Conservation (phyloP, 2,888 invertebrate species). For the Asteroscopus sphinx region DNA sequence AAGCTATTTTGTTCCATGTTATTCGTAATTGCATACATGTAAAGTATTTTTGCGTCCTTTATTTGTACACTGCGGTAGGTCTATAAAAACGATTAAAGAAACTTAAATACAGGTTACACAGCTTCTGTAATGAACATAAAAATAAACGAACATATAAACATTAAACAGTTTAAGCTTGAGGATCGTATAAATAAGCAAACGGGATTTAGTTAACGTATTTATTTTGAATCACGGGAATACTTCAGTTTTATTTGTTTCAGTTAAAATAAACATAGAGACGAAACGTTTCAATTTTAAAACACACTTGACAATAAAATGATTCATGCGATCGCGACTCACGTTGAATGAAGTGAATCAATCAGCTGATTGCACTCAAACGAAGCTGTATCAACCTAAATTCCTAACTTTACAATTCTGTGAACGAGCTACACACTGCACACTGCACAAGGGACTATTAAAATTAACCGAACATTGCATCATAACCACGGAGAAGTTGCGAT, state of each 20-base stretch:
- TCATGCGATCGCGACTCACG: conserved; percentile 13
- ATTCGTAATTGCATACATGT: conserved; percentile 43
- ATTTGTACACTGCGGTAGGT: conserved; percentile 44
- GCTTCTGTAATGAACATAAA: conserved; percentile 54
- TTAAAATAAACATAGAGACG: conserved; percentile 26
- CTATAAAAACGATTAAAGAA: conserved; percentile 50
- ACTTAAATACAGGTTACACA: conserved; percentile 44
- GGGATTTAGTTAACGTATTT: conserved; percentile 44
- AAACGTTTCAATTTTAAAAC: conserved; percentile 42
- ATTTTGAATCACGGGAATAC: conserved; percentile 36
- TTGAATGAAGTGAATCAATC: conserved; percentile 49
- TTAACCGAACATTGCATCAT: conserved; percentile 30
- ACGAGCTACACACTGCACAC: too few relatives aligned
- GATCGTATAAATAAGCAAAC: conserved; percentile 40
- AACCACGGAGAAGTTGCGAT: conserved; percentile 8
- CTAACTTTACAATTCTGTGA: conserved; percentile 39
- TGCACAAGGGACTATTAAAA: conserved; percentile 27
- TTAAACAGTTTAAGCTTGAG: conserved; percentile 33
- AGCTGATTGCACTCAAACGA: conserved; percentile 46
- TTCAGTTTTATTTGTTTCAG: conserved; percentile 29
- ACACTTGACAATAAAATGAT: conserved; percentile 16
- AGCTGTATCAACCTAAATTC: conserved; percentile 52
- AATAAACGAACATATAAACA: conserved; percentile 22
- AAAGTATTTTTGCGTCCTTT: conserved; percentile 33
- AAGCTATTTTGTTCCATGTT: conserved; percentile 20